phyloP scores from a whole-genome alignment of 2,113 vertebrate species.

The Lampris megalopsis region DNA sequence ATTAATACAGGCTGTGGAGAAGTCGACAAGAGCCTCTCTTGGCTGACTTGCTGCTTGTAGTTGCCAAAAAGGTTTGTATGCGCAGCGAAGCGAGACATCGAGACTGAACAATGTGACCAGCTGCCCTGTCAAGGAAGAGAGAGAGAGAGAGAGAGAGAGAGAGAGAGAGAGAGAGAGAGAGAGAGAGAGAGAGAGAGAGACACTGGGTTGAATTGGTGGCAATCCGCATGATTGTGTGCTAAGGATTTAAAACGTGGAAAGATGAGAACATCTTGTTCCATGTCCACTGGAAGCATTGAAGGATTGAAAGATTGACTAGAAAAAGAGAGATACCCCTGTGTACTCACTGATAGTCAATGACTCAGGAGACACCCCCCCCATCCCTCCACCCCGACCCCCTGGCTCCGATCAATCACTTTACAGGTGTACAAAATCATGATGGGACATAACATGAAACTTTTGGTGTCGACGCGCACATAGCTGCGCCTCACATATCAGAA shows the following conservation, averaged over 20 bases:
- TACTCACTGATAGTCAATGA: not conserved
- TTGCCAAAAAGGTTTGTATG: constrained; percentile 65
- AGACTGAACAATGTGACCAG: constrained; percentile 62
- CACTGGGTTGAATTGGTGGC: constrained; percentile 45
- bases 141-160: constrained; percentile 3
- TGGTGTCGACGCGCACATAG: no score
- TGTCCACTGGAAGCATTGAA: constrained; percentile 11
- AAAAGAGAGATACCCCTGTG: constrained; percentile 14
- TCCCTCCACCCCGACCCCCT: no score
- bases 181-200: constrained; percentile 15
- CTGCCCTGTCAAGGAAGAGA: constrained; percentile 38
- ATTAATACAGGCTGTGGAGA: constrained; percentile 72
- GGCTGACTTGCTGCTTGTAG: constrained; percentile 53
- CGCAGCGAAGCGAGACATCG: constrained; percentile 47
- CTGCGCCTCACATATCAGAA: no score
- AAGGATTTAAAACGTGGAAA: constrained; percentile 35
- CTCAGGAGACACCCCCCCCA: no score
- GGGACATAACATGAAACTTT: no score
- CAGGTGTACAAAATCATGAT: no score
- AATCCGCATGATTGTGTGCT: constrained; percentile 44
- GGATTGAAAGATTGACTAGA: constrained; percentile 35
- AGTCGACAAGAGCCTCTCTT: constrained; percentile 66
- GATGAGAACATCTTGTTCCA: constrained; percentile 47
- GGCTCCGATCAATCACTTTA: no score
- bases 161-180: not conserved